Evolutionary conservation across 2,888 invertebrate genomes (phyloP).

Genomic region (Caenorhabditis sp.): DNA sequence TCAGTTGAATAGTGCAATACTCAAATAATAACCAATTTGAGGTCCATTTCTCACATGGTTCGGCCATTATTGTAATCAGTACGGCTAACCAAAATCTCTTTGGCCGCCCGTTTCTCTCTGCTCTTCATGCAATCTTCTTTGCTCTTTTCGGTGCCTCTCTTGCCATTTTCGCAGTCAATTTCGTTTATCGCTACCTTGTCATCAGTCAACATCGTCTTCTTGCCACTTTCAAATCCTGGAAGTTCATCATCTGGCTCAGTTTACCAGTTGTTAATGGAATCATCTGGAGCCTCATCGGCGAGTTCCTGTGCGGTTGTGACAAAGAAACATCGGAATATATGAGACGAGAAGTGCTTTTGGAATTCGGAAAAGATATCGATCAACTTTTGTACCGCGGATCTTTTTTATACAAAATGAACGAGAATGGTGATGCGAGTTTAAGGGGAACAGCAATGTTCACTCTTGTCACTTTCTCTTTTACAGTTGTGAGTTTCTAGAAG

Average conservation of each 20-base stretch:
- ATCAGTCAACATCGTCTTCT: too few species aligned
- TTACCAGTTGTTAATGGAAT: not conserved
- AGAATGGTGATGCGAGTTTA: not conserved
- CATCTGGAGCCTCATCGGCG: not conserved
- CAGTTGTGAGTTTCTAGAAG: not conserved
- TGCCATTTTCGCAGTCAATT: too few species aligned
- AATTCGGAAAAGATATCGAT: not conserved
- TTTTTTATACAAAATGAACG: not conserved
- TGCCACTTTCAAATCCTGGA: not conserved
- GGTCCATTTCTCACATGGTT: not conserved
- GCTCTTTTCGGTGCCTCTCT: too few species aligned
- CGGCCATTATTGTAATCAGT: not conserved
- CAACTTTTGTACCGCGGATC: not conserved
- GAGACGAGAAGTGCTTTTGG: not conserved
- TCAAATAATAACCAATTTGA: not conserved
- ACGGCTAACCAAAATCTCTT: not conserved
- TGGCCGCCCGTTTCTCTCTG: too few species aligned
- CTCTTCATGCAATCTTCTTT: too few species aligned
- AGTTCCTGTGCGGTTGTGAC: not conserved
- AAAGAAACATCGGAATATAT: not conserved
- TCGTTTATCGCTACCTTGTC: too few species aligned
- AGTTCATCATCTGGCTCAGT: not conserved
- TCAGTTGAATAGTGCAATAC: not conserved
- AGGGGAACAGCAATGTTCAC: too few species aligned
- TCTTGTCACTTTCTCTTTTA: not conserved